Percentiles rank a stretch among this genome's conserved stretches.
Evolutionary conservation across 2,797 vertebrate genomes (phyloP).

Genomic region (Artibeus lituratus): DNA sequence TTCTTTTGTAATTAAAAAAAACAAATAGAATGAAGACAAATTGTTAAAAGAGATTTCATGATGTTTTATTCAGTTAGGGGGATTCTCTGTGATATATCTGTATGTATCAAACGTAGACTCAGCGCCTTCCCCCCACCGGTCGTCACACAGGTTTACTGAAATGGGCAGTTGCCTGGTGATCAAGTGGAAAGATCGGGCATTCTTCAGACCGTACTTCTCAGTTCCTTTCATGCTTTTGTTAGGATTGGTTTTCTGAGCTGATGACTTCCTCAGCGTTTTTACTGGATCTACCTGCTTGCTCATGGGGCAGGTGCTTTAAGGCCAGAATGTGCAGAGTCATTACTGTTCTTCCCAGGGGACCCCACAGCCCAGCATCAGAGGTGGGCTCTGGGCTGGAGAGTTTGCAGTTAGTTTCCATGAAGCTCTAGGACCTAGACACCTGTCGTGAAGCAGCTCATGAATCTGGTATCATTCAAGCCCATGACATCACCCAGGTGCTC

Average conservation of each 20-base stretch:
- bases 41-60: neutral
- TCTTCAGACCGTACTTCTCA: neutral
- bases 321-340: neutral
- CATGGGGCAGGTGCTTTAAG: neutral
- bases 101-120: neutral
- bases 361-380: neutral
- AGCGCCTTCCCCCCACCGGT: neutral
- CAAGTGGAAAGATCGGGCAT: neutral
- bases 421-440: neutral
- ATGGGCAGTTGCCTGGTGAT: neutral
- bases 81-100: neutral
- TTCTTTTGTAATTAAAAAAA: neutral
- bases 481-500: neutral
- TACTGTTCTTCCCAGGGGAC: neutral
- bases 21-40: neutral
- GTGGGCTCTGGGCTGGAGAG: neutral
- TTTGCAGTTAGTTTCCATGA: neutral
- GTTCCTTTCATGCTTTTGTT: neutral
- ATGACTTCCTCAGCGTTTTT: neutral
- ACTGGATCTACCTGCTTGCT: neutral
- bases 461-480: neutral
- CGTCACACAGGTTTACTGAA: neutral
- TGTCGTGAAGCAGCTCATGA: neutral
- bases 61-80: neutral
- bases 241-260: neutral